Evolutionary conservation across 23 tunicate genomes (phyloP), one percentile per base, ranked within the genome.

Genomic region (Trididemnum nubilum): DNA sequence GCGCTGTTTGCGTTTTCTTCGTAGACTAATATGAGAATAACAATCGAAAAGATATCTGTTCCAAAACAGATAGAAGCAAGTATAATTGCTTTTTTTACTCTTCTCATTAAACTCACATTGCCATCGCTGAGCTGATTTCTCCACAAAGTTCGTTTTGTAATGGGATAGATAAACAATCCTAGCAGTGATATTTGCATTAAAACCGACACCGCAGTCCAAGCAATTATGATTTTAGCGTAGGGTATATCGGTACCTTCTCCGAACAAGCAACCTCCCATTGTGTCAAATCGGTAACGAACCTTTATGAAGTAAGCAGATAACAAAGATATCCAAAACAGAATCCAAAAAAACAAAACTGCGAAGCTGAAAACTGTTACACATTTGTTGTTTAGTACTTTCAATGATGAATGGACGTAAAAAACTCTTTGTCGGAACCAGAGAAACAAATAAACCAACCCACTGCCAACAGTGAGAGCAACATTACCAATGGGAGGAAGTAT

Each of bases 371-470:
- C 67, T 23, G 26, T 23, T 4, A 61, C 29, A 12, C 3, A 4
- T 22, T 21, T 61, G 67, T 61, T 61, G 29, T 61, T 61, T 26
- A 61, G n/a, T 3, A 24, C n/a, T 61, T 61, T 61, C 29, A 61
- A 61, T 12, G 67, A 22, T 3, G 67, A 26, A 24, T 61, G 67
- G 26, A 61, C n/a, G n/a, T 61, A 61, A 61, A 61, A 61, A 2
- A 86, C 84, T n/a, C 90, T 64, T 36, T 86, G 90, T 28, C 90
- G 51, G 30, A 82, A 49, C 90, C 90, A 86, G 21, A 86, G 61
- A 79, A 86, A 86, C 36, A 86, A 51, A 57, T 78, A 86, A 21
- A 60, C 67, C 67, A 61, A 61, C 22, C 67, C 67, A 61, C 26
- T 21, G 18, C 67, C 67, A 3, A 61, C n/a, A 12, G 67, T 61